Evolutionary conservation across 2,113 vertebrate species (phyloP), one percentile per base, ranked within the genome.

Genomic region (Stomatorhinus ivindoensis): DNA sequence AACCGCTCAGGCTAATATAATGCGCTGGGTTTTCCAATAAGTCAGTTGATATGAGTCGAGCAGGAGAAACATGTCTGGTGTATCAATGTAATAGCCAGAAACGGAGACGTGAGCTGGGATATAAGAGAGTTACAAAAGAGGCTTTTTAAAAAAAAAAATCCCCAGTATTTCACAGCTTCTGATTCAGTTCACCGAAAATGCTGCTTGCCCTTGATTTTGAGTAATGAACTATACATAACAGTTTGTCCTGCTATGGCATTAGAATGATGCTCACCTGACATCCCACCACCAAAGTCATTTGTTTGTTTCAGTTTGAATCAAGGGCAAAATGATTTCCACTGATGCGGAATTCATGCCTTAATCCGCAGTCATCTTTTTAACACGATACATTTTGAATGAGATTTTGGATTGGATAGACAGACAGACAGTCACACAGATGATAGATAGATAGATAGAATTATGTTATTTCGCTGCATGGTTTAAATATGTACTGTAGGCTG

Each of bases 151-250:
- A n/a, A n/a, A n/a, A n/a, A n/a, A n/a, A 51, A 76, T 31, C 2
- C 85, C 11, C 50, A 19, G 82, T 47, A 24, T 24, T 87, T n/a
- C 47, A 31, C 50, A 87, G 31, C 31, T 24, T 39, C 2, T 15
- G n/a, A 27, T 87, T 87, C 31, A 55, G 50, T 39, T 53, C 82
- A 42, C 15, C 0, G 2, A 31, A 69, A 21, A 47, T 5, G 24
- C 21, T 84, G 39, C 42, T 42, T 86, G 84, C 11, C 31, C 31
- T 58, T 87, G 86, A 87, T 50, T 87, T 21, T 87, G 86, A 87
- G 51, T 39, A 44, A 87, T 58, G 13, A 58, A 58, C 27, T 17
- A 58, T 39, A n/a, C 21, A 82, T 44, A 82, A 46, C 7, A 44
- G 17, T 39, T 82, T 42, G 80, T 83, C 80, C 80, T 83, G 17